Conservation (phyloP, 2,113 vertebrate species). For the Phocoena phocoena region DNA sequence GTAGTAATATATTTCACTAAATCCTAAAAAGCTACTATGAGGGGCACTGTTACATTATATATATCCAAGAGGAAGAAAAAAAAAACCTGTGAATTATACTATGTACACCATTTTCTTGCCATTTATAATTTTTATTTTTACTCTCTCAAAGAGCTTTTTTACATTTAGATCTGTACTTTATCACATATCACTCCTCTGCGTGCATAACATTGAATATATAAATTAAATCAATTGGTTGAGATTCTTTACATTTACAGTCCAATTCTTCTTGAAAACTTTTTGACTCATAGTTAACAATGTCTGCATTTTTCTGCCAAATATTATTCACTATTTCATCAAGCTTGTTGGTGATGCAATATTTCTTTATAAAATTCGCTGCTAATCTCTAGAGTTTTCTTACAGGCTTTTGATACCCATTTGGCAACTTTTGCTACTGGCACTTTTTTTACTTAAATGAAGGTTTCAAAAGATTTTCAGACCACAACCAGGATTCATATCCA, state of each 20-base stretch:
- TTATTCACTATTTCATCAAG: neutral
- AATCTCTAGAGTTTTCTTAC: neutral
- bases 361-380: neutral
- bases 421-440: neutral
- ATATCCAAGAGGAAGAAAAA: neutral
- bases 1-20: neutral
- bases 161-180: neutral
- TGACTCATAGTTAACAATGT: neutral
- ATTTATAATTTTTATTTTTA: constrained; percentile 26
- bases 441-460: neutral
- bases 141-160: neutral
- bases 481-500: neutral
- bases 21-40: neutral
- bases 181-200: neutral
- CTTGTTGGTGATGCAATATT: neutral
- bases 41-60: neutral
- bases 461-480: neutral
- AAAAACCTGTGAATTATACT: neutral
- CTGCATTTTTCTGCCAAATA: neutral
- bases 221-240: neutral
- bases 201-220: neutral
- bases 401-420: neutral
- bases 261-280: neutral
- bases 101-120: neutral
- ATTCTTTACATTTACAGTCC: neutral